Evolutionary conservation across 2,888 invertebrate genomes (phyloP), one percentile per base, ranked within the genome.

Genomic region (Ectobius pallidus): DNA sequence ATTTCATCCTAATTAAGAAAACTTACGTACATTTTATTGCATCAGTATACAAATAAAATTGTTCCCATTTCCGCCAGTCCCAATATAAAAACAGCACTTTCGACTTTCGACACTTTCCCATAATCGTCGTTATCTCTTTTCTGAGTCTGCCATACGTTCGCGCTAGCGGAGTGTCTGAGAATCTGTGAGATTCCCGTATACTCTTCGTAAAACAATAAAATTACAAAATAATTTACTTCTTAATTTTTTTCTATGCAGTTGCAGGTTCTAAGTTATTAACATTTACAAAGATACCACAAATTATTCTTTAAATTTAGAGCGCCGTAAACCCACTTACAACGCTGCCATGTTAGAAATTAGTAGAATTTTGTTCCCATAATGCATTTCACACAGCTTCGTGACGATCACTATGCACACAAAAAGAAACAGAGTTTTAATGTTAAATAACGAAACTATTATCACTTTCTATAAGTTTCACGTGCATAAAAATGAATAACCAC

Each of bases 331-430:
- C 76, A 73, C 80, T 82, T 80, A 82, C 79, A 81, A 78, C 77
- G 78, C 80, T 81, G 82, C 82, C 82, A 82, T 82, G 77, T 82
- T 82, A 81, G 78, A 81, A 80, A 80, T 74, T 74, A 67, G 46
- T 46, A 67, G 67, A 72, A 73, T 68, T 70, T 70, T 62, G 46
- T 63, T 74, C 74, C 74, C 74, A 72, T 42, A 65, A 74, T 72
- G 55, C 74, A 44, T 39, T 61, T n/a, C 25, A 34, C 16, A 44
- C 7, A 34, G 68, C 42, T 34, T 20, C 30, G 44, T 68, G 73
- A 71, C 67, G 67, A 61, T 70, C 67, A 34, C 61, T n/a, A 32
- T 22, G 61, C 73, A 73, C 52, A 63, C 58, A 58, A 58, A 58
- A 58, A 30, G 32, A 32, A 30, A 58, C 3, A 1, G 27, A 16